Percentiles rank a stretch among this genome's conserved stretches.
Conservation (phyloP, 2,797 vertebrate genomes). For the Zalophus californianus region DNA sequence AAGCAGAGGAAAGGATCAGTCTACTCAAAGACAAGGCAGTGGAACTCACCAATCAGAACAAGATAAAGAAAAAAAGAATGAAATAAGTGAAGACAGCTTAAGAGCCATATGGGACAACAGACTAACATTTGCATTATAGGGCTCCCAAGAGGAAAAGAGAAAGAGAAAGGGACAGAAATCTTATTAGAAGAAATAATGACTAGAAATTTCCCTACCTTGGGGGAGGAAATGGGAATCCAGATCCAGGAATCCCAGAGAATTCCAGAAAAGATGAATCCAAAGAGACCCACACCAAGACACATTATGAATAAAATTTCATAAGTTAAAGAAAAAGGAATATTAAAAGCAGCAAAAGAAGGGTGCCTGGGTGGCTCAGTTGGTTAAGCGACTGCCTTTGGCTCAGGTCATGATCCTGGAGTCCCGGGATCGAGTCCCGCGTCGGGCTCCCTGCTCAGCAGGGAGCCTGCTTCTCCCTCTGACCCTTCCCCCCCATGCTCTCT, state of each 20-base stretch:
- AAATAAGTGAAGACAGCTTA: neutral
- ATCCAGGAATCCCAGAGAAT: neutral
- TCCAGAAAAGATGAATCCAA: neutral
- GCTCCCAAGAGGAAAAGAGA: neutral
- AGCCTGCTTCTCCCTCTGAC: too few relatives aligned
- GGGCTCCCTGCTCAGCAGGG: too few relatives aligned
- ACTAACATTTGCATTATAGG: neutral
- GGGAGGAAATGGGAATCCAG: neutral
- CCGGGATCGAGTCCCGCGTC: too few relatives aligned
- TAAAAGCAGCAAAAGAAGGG: neutral
- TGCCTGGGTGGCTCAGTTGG: too few relatives aligned
- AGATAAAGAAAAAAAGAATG: neutral
- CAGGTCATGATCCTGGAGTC: too few relatives aligned
- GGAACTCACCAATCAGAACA: neutral
- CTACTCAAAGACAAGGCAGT: neutral
- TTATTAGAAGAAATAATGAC: neutral
- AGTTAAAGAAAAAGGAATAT: neutral
- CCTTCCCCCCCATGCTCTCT: too few relatives aligned
- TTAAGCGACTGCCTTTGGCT: too few relatives aligned
- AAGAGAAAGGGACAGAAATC: neutral
- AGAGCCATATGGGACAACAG: neutral
- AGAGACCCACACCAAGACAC: neutral
- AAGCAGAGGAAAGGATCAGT: neutral
- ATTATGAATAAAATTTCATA: neutral
- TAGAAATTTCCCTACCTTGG: neutral